Evolutionary conservation across 2,797 vertebrate species (phyloP).

Genomic region (Notamacropus eugenii): DNA sequence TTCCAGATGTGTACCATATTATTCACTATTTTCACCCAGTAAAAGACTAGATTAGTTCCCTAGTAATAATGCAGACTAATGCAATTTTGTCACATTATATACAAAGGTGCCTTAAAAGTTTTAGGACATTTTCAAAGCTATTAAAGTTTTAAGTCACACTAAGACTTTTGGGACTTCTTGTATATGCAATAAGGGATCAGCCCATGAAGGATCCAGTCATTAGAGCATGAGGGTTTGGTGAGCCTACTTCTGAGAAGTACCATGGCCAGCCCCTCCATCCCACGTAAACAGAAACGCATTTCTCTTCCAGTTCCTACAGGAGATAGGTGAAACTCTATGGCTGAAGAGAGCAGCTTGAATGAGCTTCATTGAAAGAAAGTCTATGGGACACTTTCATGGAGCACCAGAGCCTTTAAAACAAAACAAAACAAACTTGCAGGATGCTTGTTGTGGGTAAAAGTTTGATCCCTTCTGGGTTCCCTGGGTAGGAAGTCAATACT

Average conservation of each 20-base stretch:
- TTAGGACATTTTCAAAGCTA: not conserved
- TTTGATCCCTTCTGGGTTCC: not conserved
- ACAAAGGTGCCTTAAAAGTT: not conserved
- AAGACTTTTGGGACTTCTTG: not conserved
- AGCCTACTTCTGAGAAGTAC: not conserved
- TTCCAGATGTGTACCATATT: not conserved
- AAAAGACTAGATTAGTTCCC: not conserved
- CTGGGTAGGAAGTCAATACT: not conserved
- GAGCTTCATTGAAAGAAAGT: not conserved
- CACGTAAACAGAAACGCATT: not conserved
- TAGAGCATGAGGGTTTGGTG: not conserved
- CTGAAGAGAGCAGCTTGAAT: not conserved
- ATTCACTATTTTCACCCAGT: not conserved
- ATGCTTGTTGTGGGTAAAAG: not conserved
- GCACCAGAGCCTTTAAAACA: not conserved
- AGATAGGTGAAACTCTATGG: not conserved
- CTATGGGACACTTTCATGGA: not conserved
- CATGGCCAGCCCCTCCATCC: not conserved
- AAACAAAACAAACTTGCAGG: too few species aligned
- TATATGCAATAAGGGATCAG: not conserved
- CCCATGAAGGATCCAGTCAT: not conserved
- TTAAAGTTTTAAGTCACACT: not conserved
- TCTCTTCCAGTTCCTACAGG: not conserved
- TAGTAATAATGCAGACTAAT: not conserved
- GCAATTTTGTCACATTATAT: not conserved